Conservation (phyloP, 1,140 invertebrate species). For the Zaprionus africanus region DNA sequence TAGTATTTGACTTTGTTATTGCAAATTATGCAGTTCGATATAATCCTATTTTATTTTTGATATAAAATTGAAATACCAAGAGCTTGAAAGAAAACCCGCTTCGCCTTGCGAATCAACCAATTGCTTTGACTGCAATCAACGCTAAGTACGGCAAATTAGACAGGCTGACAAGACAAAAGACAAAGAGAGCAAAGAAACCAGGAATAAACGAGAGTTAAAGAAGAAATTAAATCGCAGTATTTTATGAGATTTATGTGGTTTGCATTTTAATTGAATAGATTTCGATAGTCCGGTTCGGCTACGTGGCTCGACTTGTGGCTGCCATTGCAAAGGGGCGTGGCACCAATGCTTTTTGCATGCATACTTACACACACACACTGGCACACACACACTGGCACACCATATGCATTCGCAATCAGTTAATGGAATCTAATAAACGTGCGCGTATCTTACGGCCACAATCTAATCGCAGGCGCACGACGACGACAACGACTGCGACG, state of each 20-base stretch:
- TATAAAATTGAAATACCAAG: not conserved
- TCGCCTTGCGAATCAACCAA: not conserved
- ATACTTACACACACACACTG: constrained; percentile 12
- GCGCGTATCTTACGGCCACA: constrained; percentile 70
- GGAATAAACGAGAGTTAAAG: constrained; percentile 1
- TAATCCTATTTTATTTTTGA: no score
- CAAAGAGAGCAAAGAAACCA: not conserved
- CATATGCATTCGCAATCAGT: constrained; percentile 64
- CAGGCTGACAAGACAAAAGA: constrained; percentile 28
- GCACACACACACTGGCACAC: constrained; percentile 9
- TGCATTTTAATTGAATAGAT: constrained; percentile 78
- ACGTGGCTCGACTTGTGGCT: constrained; percentile 27
- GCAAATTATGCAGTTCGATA: no score
- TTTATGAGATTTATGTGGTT: constrained; percentile 75
- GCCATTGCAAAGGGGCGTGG: constrained; percentile 54
- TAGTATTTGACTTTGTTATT: no score
- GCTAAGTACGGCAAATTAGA: constrained; percentile 36
- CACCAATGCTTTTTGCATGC: constrained; percentile 13
- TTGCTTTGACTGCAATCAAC: constrained; percentile 12
- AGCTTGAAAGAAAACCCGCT: not conserved
- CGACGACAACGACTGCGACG: constrained; percentile 15
- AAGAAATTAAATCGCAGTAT: constrained; percentile 72
- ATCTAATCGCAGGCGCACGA: constrained; percentile 73
- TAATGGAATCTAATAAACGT: constrained; percentile 81
- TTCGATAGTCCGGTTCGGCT: constrained; percentile 55